These are phyloP conservation scores for Marisa cornuarietis DNA, from an alignment of 1,140 invertebrate species.

Conservation along the genomic window DNA sequence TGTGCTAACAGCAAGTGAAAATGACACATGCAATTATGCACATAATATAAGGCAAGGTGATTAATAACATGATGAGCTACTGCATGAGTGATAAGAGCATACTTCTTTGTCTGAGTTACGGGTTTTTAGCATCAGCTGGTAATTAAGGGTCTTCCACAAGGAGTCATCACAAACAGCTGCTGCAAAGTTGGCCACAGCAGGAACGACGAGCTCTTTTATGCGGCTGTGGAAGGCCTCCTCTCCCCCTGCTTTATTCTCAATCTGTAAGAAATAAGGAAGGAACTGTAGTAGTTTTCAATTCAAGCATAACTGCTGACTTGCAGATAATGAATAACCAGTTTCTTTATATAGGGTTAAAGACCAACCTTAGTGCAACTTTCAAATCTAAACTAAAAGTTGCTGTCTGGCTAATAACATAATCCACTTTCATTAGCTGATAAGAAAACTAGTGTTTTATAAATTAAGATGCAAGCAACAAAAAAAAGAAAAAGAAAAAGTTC, in stretches of 20 bases:
- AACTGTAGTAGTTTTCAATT: not conserved
- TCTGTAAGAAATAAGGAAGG: conserved; percentile 51
- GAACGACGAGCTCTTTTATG: conserved; percentile 74
- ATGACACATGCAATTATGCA: not conserved
- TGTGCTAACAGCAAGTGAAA: not conserved
- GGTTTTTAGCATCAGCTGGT: conserved; percentile 88
- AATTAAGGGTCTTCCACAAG: conserved; percentile 87
- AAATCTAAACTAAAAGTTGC: not conserved
- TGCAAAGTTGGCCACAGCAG: conserved; percentile 83
- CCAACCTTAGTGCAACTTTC: not conserved
- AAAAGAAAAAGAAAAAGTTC: too few species aligned
- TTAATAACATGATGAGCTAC: not conserved
- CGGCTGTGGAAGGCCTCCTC: conserved; percentile 72
- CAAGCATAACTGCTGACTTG: not conserved
- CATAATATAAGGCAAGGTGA: not conserved
- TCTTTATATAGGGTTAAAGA: too few species aligned
- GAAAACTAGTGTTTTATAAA: too few species aligned
- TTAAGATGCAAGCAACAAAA: too few species aligned
- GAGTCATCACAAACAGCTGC: conserved; percentile 84
- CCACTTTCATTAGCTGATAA: too few species aligned
- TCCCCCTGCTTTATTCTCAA: conserved; percentile 79
- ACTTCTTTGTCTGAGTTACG: conserved; percentile 75
- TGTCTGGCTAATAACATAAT: not conserved
- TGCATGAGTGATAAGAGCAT: conserved; percentile 14
- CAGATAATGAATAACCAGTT: too few species aligned